Conservation (phyloP, 2,888 invertebrate species). For the Trimorus sp. region DNA sequence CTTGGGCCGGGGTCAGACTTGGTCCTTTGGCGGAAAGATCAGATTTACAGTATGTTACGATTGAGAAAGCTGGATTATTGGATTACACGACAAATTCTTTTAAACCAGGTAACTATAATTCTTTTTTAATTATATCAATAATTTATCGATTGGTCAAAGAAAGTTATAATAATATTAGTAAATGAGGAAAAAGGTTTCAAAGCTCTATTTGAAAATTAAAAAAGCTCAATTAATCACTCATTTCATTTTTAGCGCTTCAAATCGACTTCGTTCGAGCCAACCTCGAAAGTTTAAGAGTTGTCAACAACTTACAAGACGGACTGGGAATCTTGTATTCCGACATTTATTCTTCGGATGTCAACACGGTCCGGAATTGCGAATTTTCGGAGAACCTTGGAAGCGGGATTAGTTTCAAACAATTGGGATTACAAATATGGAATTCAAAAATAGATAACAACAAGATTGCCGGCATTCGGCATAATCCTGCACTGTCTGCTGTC, state of each 20-base stretch:
- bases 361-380: constrained; percentile 91
- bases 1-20: constrained; percentile 96
- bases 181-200: too few species aligned
- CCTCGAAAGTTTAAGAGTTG: constrained; percentile 90
- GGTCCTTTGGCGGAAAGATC: constrained; percentile 94
- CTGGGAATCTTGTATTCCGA: constrained; percentile 97
- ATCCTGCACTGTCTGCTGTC: constrained; percentile 91
- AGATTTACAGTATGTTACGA: constrained; percentile 92
- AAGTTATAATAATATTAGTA: too few species aligned
- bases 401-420: constrained; percentile 94
- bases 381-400: constrained; percentile 92
- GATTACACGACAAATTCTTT: constrained; percentile 95
- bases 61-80: constrained; percentile 95
- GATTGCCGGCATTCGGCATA: constrained; percentile 94
- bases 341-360: constrained; percentile 87
- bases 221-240: too few species aligned
- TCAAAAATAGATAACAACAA: constrained; percentile 92
- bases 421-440: constrained; percentile 91
- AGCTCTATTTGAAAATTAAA: too few species aligned
- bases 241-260: constrained; percentile 86
- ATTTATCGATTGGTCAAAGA: too few species aligned
- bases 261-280: constrained; percentile 93
- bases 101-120: constrained; percentile 84
- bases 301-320: constrained; percentile 95
- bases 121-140: too few species aligned